phyloP scores from a whole-genome alignment of 2,797 vertebrate species.

The Pseudochaenichthys georgianus region DNA sequence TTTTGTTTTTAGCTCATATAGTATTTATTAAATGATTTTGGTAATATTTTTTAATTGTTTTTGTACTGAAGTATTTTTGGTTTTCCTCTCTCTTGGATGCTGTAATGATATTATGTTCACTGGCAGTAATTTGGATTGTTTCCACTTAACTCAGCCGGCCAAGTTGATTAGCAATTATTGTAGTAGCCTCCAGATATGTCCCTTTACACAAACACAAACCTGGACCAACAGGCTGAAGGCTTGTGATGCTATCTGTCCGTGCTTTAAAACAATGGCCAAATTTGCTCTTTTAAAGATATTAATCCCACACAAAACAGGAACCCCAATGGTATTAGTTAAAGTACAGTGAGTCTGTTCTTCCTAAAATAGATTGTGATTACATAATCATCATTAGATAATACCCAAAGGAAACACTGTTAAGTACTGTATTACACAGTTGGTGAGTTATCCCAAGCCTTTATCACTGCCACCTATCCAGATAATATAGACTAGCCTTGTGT shows the following conservation, averaged over 20 bases:
- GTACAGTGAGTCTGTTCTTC: slow-evolving; percentile 16
- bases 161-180: slow-evolving; percentile 72
- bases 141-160: slow-evolving; percentile 61
- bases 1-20: slow-evolving; percentile 29
- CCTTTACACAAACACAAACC: slow-evolving; percentile 48
- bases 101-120: slow-evolving; percentile 57
- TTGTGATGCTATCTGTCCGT: slow-evolving; percentile 36
- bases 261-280: slow-evolving; percentile 41
- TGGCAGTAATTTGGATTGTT: slow-evolving; percentile 63
- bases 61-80: slow-evolving; percentile 61
- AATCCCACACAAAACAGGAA: slow-evolving; percentile 19
- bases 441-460: background rate
- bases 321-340: slow-evolving; percentile 18
- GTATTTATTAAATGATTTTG: slow-evolving; percentile 53
- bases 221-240: slow-evolving; percentile 46
- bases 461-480: slow-evolving; percentile 26
- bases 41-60: slow-evolving; percentile 66
- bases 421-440: background rate
- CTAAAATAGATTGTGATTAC: slow-evolving; percentile 37
- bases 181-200: slow-evolving; percentile 66
- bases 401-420: background rate
- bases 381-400: slow-evolving; percentile 29
- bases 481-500: slow-evolving; percentile 24
- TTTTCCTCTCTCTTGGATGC: slow-evolving; percentile 57
- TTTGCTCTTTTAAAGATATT: slow-evolving; percentile 22